Percentiles rank a stretch among this genome's conserved stretches.
These are phyloP conservation scores for Drosophila algonquin DNA, from an alignment of 2,888 invertebrate species.

Conservation along the genomic window DNA sequence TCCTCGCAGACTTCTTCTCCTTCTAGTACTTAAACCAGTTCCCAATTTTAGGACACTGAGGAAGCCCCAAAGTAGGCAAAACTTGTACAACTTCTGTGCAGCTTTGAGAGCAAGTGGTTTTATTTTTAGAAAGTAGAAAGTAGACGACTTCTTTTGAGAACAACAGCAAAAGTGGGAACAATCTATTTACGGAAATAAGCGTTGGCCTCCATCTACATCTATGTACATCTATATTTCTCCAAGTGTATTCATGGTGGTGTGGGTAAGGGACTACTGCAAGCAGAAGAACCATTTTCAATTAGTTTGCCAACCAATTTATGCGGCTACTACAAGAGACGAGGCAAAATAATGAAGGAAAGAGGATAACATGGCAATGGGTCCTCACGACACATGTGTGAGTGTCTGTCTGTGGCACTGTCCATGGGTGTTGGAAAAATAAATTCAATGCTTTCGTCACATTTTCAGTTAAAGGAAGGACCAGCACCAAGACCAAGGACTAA, in stretches of 20 bases:
- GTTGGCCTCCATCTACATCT: neutral
- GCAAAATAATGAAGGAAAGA: slow-evolving; percentile 44
- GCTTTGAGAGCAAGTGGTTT: neutral
- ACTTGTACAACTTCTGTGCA: neutral
- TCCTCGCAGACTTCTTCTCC: too few species aligned
- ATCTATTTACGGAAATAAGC: neutral
- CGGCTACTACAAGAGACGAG: slow-evolving; percentile 59
- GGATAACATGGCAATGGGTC: slow-evolving; percentile 40
- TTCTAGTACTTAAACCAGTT: neutral
- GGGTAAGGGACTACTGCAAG: slow-evolving; percentile 50
- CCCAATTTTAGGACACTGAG: neutral
- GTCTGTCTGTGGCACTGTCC: neutral
- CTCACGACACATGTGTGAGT: slow-evolving; percentile 22
- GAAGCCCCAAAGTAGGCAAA: neutral
- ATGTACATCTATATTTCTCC: neutral
- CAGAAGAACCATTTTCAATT: slow-evolving; percentile 77
- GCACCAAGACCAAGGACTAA: neutral
- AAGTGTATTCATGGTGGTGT: slow-evolving; percentile 13
- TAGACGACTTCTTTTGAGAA: neutral
- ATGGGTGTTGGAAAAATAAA: slow-evolving; percentile 28
- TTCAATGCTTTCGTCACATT: slow-evolving; percentile 46
- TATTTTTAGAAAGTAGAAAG: neutral
- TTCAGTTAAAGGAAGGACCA: slow-evolving; percentile 25
- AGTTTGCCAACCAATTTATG: slow-evolving; percentile 79
- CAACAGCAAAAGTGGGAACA: neutral